A percentile compares a stretch with the other conserved stretches of the same genome.
These are phyloP conservation scores for Tribolium freemani DNA, from an alignment of 2,888 invertebrate genomes.

Conservation along the genomic window DNA sequence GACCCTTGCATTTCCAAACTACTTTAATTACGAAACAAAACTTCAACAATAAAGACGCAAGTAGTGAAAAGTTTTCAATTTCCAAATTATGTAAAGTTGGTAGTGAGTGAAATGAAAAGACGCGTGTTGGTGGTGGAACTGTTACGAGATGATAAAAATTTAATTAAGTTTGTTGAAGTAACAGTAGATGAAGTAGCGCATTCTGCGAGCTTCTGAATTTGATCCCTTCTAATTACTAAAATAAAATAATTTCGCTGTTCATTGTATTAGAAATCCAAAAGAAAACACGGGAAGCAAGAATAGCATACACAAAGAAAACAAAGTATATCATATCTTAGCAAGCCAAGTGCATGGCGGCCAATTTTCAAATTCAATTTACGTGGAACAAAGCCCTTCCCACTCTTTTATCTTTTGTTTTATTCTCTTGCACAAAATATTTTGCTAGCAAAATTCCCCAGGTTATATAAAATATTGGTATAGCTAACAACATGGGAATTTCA, in stretches of 20 bases:
- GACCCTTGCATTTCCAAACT: conserved; percentile 14
- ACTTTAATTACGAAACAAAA: conserved; percentile 33
- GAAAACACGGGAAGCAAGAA: conserved; percentile 36
- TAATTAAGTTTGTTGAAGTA: not conserved
- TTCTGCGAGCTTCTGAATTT: conserved; percentile 1
- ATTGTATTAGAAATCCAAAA: conserved; percentile 39
- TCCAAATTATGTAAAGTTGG: no score
- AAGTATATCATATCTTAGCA: conserved; percentile 61
- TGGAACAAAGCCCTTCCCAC: conserved; percentile 64
- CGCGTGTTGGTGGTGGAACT: not conserved
- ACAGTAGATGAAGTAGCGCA: not conserved
- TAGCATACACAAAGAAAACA: conserved; percentile 56
- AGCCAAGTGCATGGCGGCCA: conserved; percentile 64
- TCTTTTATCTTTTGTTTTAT: conserved; percentile 63
- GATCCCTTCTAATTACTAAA: conserved; percentile 31
- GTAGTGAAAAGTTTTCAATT: no score
- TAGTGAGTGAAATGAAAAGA: no score
- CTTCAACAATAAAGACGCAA: not conserved
- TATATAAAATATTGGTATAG: conserved; percentile 63
- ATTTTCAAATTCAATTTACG: conserved; percentile 69
- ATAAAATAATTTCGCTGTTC: conserved; percentile 34
- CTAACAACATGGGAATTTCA: conserved; percentile 55
- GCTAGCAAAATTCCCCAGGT: conserved; percentile 63
- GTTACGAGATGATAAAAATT: not conserved
- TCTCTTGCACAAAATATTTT: conserved; percentile 60